These are phyloP conservation scores for Pogonomyrmex californicus DNA, from an alignment of 1,140 invertebrate genomes.

Conservation along the genomic window DNA sequence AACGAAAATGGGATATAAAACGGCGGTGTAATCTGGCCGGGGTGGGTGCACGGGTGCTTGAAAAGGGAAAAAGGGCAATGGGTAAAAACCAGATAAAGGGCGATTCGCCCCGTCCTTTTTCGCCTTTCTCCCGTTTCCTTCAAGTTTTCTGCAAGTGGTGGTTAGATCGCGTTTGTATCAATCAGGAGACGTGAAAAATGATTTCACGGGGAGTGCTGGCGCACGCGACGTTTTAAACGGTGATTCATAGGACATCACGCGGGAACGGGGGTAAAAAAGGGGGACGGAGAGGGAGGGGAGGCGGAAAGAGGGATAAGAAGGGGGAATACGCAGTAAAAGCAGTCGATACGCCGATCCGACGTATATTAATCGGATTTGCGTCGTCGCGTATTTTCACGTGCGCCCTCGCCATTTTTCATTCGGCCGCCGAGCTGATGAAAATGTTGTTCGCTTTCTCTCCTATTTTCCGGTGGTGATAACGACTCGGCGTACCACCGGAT, in stretches of 20 bases:
- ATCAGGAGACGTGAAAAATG: slow-evolving; percentile 83
- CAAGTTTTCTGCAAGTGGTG: slow-evolving; percentile 62
- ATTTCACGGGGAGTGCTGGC: slow-evolving; percentile 71
- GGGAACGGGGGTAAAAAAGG: slow-evolving; percentile 12
- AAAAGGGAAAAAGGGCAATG: slow-evolving; percentile 42
- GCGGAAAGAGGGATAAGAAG: slow-evolving; percentile 66
- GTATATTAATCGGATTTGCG: slow-evolving; percentile 75
- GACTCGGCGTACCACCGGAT: slow-evolving; percentile 11
- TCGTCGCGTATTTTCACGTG: slow-evolving; percentile 55
- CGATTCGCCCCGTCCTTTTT: slow-evolving; percentile 23
- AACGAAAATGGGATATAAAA: slow-evolving; percentile 45
- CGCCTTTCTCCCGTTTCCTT: slow-evolving; percentile 11
- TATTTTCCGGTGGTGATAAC: slow-evolving; percentile 58
- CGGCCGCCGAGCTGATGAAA: slow-evolving; percentile 40
- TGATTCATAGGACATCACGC: slow-evolving; percentile 76
- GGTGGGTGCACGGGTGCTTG: slow-evolving; percentile 6
- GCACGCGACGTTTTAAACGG: slow-evolving; percentile 76
- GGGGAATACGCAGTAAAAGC: slow-evolving; percentile 69
- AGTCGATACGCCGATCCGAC: slow-evolving; percentile 71
- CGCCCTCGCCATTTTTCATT: slow-evolving; percentile 50
- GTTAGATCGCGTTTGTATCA: slow-evolving; percentile 80
- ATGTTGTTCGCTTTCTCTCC: slow-evolving; percentile 20
- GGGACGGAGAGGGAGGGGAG: too few relatives aligned
- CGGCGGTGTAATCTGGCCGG: slow-evolving; percentile 8
- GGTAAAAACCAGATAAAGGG: slow-evolving; percentile 64